Evolutionary conservation across 1,140 invertebrate genomes (phyloP).

Genomic region (Diachasma alloeum): DNA sequence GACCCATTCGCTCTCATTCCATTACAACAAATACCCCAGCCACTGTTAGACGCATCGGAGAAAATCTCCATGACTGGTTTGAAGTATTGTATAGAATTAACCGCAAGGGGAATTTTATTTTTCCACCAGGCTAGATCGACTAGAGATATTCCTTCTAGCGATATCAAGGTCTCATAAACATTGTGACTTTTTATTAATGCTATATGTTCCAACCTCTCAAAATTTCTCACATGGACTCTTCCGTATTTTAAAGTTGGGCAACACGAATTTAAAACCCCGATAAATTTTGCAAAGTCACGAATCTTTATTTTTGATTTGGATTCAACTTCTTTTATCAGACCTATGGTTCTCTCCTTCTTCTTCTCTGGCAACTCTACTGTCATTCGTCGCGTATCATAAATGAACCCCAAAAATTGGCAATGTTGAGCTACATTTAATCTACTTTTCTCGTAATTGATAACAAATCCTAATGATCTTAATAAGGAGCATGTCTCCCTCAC

Average conservation of each 20-base stretch:
- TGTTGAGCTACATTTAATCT: background rate
- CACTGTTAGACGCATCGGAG: slow-evolving; percentile 5
- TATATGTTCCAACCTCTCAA: slow-evolving; percentile 13
- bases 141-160: too few relatives aligned
- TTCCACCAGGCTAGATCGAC: background rate
- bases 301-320: background rate
- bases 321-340: background rate
- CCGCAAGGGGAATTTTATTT: background rate
- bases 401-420: slow-evolving; percentile 16
- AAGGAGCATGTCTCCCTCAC: background rate
- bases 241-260: slow-evolving; percentile 9
- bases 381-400: slow-evolving; percentile 7
- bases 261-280: slow-evolving; percentile 17
- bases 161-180: too few relatives aligned
- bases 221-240: slow-evolving; percentile 17
- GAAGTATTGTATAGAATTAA: slow-evolving; percentile 13
- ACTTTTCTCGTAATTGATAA: slow-evolving; percentile 15
- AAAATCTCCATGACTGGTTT: slow-evolving; percentile 20
- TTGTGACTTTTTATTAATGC: background rate
- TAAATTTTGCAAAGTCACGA: slow-evolving; percentile 20
- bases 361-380: background rate
- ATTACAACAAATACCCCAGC: too few relatives aligned
- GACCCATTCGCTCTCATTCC: too few relatives aligned
- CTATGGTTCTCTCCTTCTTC: background rate
- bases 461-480: slow-evolving; percentile 14